Percentiles rank a stretch among this genome's conserved stretches.
Conservation (phyloP, 35 echinoderm and acorn worm genomes). For the Patiria miniata region DNA sequence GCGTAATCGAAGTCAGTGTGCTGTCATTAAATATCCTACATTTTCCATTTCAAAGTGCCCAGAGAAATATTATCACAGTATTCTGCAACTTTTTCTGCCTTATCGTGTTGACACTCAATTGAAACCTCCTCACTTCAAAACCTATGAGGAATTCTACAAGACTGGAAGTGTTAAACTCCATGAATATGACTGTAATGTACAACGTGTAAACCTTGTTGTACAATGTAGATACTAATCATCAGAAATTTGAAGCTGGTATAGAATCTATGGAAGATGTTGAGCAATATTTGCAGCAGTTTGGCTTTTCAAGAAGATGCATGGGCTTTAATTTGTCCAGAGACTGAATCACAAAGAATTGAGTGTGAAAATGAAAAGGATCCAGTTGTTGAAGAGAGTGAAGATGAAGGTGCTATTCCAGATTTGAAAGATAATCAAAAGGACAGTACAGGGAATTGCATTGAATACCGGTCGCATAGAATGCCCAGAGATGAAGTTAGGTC, state of each 20-base stretch:
- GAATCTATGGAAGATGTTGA: conserved; percentile 26
- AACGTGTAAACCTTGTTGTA: not conserved
- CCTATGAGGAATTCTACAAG: conserved; percentile 49
- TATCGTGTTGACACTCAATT: conserved; percentile 47
- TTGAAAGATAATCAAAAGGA: not conserved
- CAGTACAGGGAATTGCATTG: conserved; percentile 1
- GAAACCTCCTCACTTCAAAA: conserved; percentile 40
- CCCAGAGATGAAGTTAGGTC: conserved; percentile 36
- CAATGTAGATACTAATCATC: conserved; percentile 33
- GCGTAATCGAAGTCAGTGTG: conserved; percentile 34
- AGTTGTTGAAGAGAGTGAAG: conserved; percentile 17
- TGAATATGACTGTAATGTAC: too few species aligned
- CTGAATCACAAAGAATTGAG: conserved; percentile 47
- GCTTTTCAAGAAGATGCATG: conserved; percentile 59
- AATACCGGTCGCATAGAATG: conserved; percentile 25
- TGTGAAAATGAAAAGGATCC: not conserved
- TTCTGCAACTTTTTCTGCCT: conserved; percentile 60
- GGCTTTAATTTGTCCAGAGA: too few species aligned
- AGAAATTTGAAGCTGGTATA: conserved; percentile 33
- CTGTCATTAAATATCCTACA: conserved; percentile 46
- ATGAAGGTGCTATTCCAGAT: conserved; percentile 50
- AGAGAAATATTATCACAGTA: conserved; percentile 54
- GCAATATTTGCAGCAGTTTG: conserved; percentile 8
- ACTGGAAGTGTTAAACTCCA: conserved; percentile 6
- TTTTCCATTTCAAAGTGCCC: not conserved